Evolutionary conservation across 2,113 vertebrate genomes (phyloP), one percentile per base, ranked within the genome.

Genomic region (Lampris megalopsis): DNA sequence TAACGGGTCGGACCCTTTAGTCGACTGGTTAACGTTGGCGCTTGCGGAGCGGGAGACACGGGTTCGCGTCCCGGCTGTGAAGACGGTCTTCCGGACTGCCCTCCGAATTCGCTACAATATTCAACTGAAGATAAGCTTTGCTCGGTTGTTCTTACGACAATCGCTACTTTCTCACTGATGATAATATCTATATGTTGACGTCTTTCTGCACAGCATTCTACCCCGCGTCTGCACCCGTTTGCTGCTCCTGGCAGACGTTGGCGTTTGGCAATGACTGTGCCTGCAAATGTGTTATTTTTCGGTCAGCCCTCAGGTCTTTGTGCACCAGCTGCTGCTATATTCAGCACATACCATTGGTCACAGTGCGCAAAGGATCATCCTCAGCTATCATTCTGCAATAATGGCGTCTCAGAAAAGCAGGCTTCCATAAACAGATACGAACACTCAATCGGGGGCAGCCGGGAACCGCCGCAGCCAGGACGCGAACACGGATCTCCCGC

Each of bases 331-430:
- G 36, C 64, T 11, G 36, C 24, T 71, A 67, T 81, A 70, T 70
- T 68, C 38, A 42, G 24, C 40, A 86, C 88, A 91, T 85, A 85
- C 82, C 81, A 89, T 50, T 7, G 65, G 53, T 66, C 80, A 77
- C 83, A 79, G 79, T 71, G 84, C 49, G 52, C 53, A 5, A 35
- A 38, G 41, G 43, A 40, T 45, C 43, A 45, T 4, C 43, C 72
- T 80, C 67, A 77, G 83, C 68, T 3, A 13, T 86, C 68, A 71
- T 45, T 77, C 5, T 50, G 48, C 56, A 71, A 49, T 60, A 54
- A 56, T 45, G 43, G 7, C 43, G 4, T 7, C 7, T 45, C 36
- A 49, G 4, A 62, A 7, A 13, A 8, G 11, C 2, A 54, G 2
- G 3, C 48, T 70, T 11, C 56, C 38, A 68, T 24, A 5, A 11